A percentile compares a stretch with the other conserved stretches of the same genome.
phyloP scores from a whole-genome alignment of 2,888 invertebrate genomes.

The Cephus rjabovi region DNA sequence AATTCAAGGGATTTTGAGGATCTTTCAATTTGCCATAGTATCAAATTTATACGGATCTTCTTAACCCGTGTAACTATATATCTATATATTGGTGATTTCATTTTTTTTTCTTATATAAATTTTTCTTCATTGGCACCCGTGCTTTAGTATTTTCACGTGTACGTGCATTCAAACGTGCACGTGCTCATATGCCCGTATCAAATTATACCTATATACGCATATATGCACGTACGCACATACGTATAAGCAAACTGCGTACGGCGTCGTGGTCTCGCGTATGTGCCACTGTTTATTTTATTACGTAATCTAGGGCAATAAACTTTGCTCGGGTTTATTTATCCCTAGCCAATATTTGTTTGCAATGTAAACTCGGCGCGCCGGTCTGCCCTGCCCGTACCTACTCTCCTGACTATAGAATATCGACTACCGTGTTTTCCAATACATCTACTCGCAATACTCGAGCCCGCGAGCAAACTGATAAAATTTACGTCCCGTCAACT shows the following conservation, averaged over 20 bases:
- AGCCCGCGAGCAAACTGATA: too few relatives aligned
- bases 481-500: too few relatives aligned
- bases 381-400: neutral
- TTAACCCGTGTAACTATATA: neutral
- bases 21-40: neutral
- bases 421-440: constrained; percentile 7
- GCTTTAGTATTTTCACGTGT: too few relatives aligned
- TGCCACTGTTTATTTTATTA: constrained; percentile 24
- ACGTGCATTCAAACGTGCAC: too few relatives aligned
- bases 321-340: constrained; percentile 24
- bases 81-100: neutral
- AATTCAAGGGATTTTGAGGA: neutral
- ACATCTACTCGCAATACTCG: neutral
- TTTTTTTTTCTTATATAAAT: too few relatives aligned
- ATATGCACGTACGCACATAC: neutral
- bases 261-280: constrained; percentile 7
- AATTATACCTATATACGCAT: too few relatives aligned
- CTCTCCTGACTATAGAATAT: constrained; percentile 3
- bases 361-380: constrained; percentile 20
- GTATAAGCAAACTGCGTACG: neutral
- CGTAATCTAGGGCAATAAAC: constrained; percentile 26
- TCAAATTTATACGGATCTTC: neutral
- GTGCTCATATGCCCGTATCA: too few relatives aligned
- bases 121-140: too few relatives aligned
- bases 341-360: constrained; percentile 24